Conservation (phyloP, 1,140 invertebrate species). For the Habropoda laboriosa region DNA sequence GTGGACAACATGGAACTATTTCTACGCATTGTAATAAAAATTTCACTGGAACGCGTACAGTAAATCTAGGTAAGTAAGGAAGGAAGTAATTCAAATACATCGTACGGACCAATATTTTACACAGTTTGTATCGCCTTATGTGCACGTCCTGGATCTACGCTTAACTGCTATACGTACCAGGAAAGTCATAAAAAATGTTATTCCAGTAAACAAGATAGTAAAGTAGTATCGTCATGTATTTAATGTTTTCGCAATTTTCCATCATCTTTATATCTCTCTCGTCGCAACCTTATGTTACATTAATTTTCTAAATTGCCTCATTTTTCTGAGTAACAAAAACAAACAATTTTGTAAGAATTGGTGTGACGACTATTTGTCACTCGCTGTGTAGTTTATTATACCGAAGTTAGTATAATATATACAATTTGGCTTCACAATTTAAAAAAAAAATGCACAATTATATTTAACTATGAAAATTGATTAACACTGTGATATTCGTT, state of each 20-base stretch:
- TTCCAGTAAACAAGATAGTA: conserved; percentile 4
- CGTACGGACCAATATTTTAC: neutral
- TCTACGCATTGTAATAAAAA: neutral
- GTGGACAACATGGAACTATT: too few species aligned
- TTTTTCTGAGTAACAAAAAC: neutral
- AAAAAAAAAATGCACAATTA: too few species aligned
- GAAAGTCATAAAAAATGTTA: conserved; percentile 25
- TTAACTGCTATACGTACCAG: neutral
- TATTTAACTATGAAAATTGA: too few species aligned
- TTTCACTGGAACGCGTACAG: neutral
- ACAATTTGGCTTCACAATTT: too few species aligned
- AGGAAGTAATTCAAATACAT: conserved; percentile 3
- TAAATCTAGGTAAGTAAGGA: conserved; percentile 4
- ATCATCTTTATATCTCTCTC: neutral
- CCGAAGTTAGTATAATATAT: too few species aligned
- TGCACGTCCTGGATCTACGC: neutral
- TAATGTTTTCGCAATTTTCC: conserved; percentile 1
- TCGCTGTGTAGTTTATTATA: too few species aligned
- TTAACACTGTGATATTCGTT: too few species aligned
- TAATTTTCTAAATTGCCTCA: neutral
- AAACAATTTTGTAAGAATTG: too few species aligned
- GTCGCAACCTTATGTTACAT: neutral
- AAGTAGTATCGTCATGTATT: neutral
- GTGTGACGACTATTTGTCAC: neutral
- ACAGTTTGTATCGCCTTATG: neutral